Evolutionary conservation across 2,113 vertebrate species (phyloP).

Genomic region (Martes martes): DNA sequence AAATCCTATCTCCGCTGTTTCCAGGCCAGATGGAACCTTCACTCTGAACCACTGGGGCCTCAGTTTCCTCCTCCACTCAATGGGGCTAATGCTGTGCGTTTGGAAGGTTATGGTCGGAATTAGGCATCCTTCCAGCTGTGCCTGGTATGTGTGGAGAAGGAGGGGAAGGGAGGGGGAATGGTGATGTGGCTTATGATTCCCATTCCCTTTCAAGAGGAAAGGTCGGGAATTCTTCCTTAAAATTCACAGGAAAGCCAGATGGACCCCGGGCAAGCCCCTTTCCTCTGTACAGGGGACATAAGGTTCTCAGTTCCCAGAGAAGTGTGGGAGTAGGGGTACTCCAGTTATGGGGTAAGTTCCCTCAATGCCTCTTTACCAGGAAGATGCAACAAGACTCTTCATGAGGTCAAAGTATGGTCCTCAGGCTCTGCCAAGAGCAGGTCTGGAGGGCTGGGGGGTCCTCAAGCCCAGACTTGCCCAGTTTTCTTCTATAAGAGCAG

Average conservation of each 20-base stretch:
- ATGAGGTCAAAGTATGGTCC: neutral
- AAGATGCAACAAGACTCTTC: neutral
- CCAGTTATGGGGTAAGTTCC: neutral
- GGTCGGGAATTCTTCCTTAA: neutral
- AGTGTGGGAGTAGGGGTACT: neutral
- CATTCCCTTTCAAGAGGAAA: conserved; percentile 10
- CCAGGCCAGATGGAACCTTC: neutral
- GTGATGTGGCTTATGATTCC: neutral
- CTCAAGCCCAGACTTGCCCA: neutral
- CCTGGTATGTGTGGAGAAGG: neutral
- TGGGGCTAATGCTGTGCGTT: neutral
- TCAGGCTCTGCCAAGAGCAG: neutral
- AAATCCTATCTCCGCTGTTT: neutral
- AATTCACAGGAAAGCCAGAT: neutral
- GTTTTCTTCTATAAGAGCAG: neutral
- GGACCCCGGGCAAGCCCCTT: neutral
- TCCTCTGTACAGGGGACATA: neutral
- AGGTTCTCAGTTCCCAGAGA: neutral
- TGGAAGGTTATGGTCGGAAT: neutral
- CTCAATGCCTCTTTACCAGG: neutral
- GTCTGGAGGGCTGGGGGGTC: neutral
- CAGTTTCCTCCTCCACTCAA: neutral
- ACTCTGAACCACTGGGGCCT: neutral
- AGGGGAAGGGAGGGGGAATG: neutral
- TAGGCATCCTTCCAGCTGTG: neutral